Conservation (phyloP, 1,140 invertebrate species). For the Uloborus diversus region DNA sequence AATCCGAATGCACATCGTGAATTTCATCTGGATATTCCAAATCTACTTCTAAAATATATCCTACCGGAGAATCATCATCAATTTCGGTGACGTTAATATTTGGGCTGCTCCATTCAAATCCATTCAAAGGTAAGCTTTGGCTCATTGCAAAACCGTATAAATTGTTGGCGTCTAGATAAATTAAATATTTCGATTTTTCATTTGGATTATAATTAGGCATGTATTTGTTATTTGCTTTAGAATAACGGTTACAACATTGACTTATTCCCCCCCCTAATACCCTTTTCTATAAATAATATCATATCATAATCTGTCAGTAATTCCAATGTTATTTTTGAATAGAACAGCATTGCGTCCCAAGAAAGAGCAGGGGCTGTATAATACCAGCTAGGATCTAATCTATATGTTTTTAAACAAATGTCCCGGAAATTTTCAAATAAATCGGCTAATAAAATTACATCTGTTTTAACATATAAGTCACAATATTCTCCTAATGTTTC, state of each 20-base stretch:
- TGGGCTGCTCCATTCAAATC: not conserved
- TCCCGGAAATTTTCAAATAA: conserved; percentile 60
- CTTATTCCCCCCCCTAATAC: conserved; percentile 59
- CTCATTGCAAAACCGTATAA: conserved; percentile 56
- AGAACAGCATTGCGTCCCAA: conserved; percentile 6
- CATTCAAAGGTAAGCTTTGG: not conserved
- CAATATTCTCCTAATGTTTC: conserved; percentile 58
- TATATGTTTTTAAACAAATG: conserved; percentile 14
- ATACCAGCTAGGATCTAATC: not conserved
- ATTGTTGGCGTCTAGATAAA: conserved; percentile 60
- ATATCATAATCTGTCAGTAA: not conserved
- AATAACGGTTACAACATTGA: conserved; percentile 57
- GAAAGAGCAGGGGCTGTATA: not conserved
- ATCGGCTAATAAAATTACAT: conserved; percentile 59
- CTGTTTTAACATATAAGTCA: conserved; percentile 57
- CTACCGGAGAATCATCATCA: not conserved
- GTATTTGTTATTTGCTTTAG: conserved; percentile 60
- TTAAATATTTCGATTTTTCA: conserved; percentile 53
- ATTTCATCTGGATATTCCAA: conserved; percentile 4
- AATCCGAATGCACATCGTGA: not conserved
- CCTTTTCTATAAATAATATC: not conserved
- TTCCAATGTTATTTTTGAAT: not conserved
- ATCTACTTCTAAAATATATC: conserved; percentile 10
- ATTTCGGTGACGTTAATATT: not conserved
- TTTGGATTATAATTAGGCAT: conserved; percentile 51